Conservation (phyloP, 2,888 invertebrate genomes). For the Acanthosepion esculentum region DNA sequence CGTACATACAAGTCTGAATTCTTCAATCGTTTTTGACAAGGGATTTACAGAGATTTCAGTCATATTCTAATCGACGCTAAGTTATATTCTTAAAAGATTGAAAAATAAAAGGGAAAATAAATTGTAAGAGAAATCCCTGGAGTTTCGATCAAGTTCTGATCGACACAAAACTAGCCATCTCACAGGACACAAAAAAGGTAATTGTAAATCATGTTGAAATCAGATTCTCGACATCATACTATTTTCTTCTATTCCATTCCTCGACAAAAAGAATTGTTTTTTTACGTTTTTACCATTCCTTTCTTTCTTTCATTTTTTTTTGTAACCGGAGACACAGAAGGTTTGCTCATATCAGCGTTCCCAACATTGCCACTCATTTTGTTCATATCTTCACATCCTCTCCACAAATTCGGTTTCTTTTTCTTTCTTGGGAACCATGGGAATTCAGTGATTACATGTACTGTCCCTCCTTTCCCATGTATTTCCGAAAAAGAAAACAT, state of each 20-base stretch:
- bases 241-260: neutral
- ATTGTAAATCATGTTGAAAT: neutral
- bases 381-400: neutral
- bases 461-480: neutral
- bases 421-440: slow-evolving; percentile 5
- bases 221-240: neutral
- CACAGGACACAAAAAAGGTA: neutral
- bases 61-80: too few relatives aligned
- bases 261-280: neutral
- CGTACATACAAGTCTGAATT: too few relatives aligned
- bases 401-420: neutral
- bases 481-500: slow-evolving; percentile 33
- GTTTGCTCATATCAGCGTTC: neutral
- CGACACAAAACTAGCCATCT: neutral
- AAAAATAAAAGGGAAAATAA: too few relatives aligned
- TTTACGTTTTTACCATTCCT: neutral
- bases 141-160: neutral
- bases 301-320: neutral
- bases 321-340: neutral
- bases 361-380: neutral
- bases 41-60: too few relatives aligned
- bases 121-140: neutral
- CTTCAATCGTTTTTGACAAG: too few relatives aligned
- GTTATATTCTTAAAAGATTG: too few relatives aligned
- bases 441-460: neutral